Conservation (phyloP, 1,140 invertebrate species). For the Neodiprion lecontei region DNA sequence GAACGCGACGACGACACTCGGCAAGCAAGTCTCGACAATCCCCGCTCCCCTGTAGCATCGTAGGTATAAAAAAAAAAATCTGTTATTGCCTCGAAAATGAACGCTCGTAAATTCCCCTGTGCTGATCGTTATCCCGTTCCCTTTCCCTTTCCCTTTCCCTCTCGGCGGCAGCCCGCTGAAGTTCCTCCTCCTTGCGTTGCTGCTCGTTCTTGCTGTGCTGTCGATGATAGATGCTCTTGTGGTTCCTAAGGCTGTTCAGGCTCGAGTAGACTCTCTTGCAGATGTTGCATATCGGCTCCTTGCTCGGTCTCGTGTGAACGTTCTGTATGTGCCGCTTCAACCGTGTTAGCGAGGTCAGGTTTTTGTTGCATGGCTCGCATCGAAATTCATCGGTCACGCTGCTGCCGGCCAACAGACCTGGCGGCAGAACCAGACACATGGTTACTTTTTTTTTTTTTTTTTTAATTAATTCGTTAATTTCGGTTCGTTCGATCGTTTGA, state of each 20-base stretch:
- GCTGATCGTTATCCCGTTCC: background rate
- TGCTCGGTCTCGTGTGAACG: conserved; percentile 83
- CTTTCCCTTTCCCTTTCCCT: background rate
- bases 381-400: conserved; percentile 78
- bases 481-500: too few relatives aligned
- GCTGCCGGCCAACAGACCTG: conserved; percentile 62
- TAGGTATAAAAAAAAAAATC: too few relatives aligned
- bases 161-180: conserved; percentile 35
- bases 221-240: conserved; percentile 89
- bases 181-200: conserved; percentile 52
- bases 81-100: too few relatives aligned
- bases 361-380: conserved; percentile 89
- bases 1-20: too few relatives aligned
- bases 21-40: too few relatives aligned
- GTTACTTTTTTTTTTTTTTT: conserved; percentile 53
- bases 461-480: conserved; percentile 14
- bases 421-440: conserved; percentile 62
- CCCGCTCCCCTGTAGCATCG: too few relatives aligned
- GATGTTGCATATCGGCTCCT: conserved; percentile 87
- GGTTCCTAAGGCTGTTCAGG: conserved; percentile 84
- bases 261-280: conserved; percentile 88
- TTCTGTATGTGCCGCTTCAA: conserved; percentile 87
- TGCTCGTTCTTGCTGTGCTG: conserved; percentile 59
- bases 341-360: conserved; percentile 80
- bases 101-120: too few relatives aligned